These are phyloP conservation scores for Australoheros facetus DNA, from an alignment of 2,797 vertebrate genomes.

Conservation along the genomic window DNA sequence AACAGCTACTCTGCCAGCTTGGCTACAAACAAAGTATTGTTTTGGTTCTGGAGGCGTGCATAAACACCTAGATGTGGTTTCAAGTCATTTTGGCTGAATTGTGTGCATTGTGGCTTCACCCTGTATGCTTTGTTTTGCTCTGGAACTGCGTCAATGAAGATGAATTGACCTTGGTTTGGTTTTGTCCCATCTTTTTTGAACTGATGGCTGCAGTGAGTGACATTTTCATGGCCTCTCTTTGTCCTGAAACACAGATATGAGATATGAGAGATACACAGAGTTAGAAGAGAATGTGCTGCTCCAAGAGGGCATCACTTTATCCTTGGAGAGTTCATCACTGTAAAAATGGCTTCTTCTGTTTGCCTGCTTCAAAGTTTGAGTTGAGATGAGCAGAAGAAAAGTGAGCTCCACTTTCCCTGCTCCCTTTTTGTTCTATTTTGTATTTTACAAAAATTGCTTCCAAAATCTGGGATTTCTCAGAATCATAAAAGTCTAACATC, in stretches of 20 bases:
- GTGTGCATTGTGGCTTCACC: not conserved
- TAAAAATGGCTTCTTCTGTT: not conserved
- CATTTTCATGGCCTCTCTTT: constrained; percentile 11
- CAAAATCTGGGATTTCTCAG: not conserved
- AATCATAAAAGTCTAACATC: not conserved
- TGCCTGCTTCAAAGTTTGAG: not conserved
- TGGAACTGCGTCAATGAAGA: not conserved
- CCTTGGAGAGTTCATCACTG: not conserved
- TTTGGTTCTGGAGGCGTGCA: no score
- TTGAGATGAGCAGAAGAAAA: rapidly evolving
- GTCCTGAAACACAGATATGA: not conserved
- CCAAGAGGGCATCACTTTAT: not conserved
- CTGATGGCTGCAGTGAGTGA: not conserved
- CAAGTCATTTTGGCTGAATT: no score
- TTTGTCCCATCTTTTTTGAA: not conserved
- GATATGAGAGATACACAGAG: not conserved
- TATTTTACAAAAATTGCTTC: not conserved
- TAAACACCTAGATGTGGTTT: no score
- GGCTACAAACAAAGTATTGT: not conserved
- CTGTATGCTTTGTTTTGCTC: not conserved
- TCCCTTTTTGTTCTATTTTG: not conserved
- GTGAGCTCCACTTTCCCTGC: not conserved
- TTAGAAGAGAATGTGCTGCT: not conserved
- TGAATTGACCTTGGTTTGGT: not conserved
- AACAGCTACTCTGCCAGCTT: not conserved